Evolutionary conservation across 2,888 invertebrate species (phyloP), one percentile per base, ranked within the genome.

Genomic region (Molanna angustata): DNA sequence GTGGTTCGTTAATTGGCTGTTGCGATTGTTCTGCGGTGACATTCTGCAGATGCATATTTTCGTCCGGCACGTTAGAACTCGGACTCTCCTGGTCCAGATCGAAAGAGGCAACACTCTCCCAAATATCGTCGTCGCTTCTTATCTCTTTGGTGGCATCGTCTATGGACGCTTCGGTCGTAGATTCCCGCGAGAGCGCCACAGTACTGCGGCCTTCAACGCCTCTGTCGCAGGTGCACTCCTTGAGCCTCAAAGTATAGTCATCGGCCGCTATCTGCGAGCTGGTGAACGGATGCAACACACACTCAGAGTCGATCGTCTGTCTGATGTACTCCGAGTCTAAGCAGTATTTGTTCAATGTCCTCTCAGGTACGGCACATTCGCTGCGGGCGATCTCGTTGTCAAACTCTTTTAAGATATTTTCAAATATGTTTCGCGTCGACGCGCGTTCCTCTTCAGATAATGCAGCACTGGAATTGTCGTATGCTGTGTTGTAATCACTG

Each of bases 251-350:
- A 3, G 57, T 57, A 27, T 50, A 57, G n/a, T n/a, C n/a, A 19
- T 57, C 57, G 0, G 54, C 43, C 2, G 54, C 44, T 11, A 54
- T 41, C n/a, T 33, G 46, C 13, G 32, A 46, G 13, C 33, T 18
- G 1, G 33, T 21, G 19, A 44, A 44, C 16, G 21, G 37, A 13
- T 50, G 44, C 6, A 50, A 11, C 7, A 50, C 37, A 39, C 46
- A 46, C 11, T 35, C 46, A 2, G 46, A 19, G 11, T 27, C 11
- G 6, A 46, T 46, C 2, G 46, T 46, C 14, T 46, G 35, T 9
- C 35, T 46, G 2, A 19, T 11, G 46, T 46, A 46, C 20, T 46
- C 35, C 2, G 65, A 32, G 75, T 76, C 0, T 11, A 46, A 35
- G 16, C 75, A 75, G 11, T 27, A 27, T 27, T 27, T 27, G 11